Base-by-base conservation (phyloP, 2,113 vertebrate genomes). In the Cricetomys ansorgei region DNA sequence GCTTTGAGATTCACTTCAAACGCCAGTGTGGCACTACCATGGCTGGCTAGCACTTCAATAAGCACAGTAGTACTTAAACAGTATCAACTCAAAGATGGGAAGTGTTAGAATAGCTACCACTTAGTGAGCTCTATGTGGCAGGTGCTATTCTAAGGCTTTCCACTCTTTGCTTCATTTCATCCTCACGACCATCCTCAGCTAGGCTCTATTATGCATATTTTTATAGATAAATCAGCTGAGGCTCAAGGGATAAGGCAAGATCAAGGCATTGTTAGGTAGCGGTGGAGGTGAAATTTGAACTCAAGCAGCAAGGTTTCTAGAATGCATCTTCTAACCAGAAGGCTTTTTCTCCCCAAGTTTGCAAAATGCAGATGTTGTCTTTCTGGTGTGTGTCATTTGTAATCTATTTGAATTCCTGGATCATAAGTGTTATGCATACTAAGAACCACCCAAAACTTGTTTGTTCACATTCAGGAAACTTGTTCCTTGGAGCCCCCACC, bases 1-100 rank as follows among this genome's bases (percentile, higher is more conserved):
- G 72, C 88, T 94, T 83, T 92, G 91, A 96, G 59, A 92, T 83
- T 81, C 91, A 95, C 76, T 77, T 92, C 76, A 92, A 96, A 97
- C 73, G 23, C 80, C 73, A 53, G 34, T 59, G 75, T n/a, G 81
- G 34, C 65, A 88, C 72, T 85, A 9, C 43, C 34, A 31, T 72
- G 50, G n/a, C 55, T 93, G n/a, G 59, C 81, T 83, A 81, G 27
- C 67, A 73, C 62, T 94, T 97, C 57, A 72, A 1, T 72, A 64
- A 91, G 53, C 59, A 62, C 25, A 77, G 16, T 31, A 76, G 29
- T 85, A 80, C 76, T 88, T 90, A 95, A 64, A 80, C 16, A 19
- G 0, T 59, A 62, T 92, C 73, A 94, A 34, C 57, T 96, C 92
- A 80, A 89, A 92, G 84, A 87, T 15, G 29, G 80, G 48, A 76